phyloP scores from a whole-genome alignment of 2,797 vertebrate species.

The Galagoides demidoff region DNA sequence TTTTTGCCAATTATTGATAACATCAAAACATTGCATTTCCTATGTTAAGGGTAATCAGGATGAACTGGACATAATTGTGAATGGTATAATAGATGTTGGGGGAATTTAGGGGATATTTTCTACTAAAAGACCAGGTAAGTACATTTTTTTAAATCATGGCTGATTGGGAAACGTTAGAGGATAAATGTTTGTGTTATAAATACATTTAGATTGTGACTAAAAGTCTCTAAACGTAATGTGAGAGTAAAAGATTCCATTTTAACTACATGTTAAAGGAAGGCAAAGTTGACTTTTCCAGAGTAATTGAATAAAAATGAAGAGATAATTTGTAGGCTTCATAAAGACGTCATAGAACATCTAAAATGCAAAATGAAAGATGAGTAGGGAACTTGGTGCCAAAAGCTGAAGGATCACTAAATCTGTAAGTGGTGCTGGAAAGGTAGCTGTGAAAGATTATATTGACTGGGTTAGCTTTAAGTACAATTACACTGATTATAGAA shows the following conservation, averaged over 20 bases:
- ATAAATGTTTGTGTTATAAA: not conserved
- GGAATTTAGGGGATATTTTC: not conserved
- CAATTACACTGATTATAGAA: conserved; percentile 75
- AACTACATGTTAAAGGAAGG: conserved; percentile 61
- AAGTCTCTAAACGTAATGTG: not conserved
- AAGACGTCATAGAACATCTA: not conserved
- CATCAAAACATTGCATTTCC: not conserved
- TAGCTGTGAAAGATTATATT: conserved; percentile 71
- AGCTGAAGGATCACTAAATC: not conserved
- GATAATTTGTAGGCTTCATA: conserved; percentile 45
- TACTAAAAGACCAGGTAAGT: not conserved
- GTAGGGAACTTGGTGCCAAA: conserved; percentile 2
- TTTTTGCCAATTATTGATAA: conserved; percentile 38
- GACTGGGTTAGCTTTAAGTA: conserved; percentile 75
- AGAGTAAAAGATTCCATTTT: not conserved
- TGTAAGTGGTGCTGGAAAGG: conserved; percentile 68
- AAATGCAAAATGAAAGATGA: conserved; percentile 51
- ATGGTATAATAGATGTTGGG: not conserved
- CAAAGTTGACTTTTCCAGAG: conserved; percentile 24
- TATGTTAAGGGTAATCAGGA: not conserved
- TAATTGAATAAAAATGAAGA: not conserved
- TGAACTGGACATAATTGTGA: not conserved
- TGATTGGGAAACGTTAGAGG: not conserved
- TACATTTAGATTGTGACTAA: not conserved
- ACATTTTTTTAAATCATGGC: not conserved